Percentiles rank a stretch among this genome's conserved stretches.
Evolutionary conservation across 2,797 vertebrate genomes (phyloP).

Genomic region (Myoxocephalus aenaeus): DNA sequence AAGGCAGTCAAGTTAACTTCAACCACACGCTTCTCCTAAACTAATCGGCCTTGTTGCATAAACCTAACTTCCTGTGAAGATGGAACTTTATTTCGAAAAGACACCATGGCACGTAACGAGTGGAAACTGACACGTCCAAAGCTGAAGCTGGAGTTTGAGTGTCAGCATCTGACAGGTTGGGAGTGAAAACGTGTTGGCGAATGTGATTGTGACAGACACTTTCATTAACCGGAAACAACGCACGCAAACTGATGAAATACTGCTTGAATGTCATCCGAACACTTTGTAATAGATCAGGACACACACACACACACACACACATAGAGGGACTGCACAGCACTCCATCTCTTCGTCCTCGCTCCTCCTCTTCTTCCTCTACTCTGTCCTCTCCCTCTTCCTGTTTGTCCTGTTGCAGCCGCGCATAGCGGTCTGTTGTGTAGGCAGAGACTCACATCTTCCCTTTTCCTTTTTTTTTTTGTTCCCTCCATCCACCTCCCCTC

Average conservation of each 20-base stretch:
- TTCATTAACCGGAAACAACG: constrained; percentile 4
- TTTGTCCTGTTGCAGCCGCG: constrained; percentile 36
- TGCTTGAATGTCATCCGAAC: constrained; percentile 8
- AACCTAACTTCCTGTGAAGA: too few species aligned
- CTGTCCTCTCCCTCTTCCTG: constrained; percentile 1
- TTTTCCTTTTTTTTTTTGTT: constrained; percentile 46
- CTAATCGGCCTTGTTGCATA: too few species aligned
- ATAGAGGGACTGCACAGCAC: neutral
- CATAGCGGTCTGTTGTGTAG: constrained; percentile 31
- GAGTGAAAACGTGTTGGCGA: too few species aligned
- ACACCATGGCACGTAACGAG: too few species aligned
- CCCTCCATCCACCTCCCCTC: constrained; percentile 38
- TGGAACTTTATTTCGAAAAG: too few species aligned
- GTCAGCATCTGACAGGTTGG: too few species aligned
- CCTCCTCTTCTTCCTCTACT: neutral
- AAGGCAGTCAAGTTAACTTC: too few species aligned
- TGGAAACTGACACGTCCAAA: too few species aligned
- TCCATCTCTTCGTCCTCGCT: neutral
- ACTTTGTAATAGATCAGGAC: neutral
- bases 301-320: constrained; percentile 10
- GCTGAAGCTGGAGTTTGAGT: too few species aligned
- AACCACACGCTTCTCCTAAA: too few species aligned
- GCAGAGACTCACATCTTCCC: constrained; percentile 36
- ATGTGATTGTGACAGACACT: too few species aligned
- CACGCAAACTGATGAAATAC: neutral